Evolutionary conservation across 2,797 vertebrate genomes (phyloP).

Genomic region (Oceanodroma leucorhoa): DNA sequence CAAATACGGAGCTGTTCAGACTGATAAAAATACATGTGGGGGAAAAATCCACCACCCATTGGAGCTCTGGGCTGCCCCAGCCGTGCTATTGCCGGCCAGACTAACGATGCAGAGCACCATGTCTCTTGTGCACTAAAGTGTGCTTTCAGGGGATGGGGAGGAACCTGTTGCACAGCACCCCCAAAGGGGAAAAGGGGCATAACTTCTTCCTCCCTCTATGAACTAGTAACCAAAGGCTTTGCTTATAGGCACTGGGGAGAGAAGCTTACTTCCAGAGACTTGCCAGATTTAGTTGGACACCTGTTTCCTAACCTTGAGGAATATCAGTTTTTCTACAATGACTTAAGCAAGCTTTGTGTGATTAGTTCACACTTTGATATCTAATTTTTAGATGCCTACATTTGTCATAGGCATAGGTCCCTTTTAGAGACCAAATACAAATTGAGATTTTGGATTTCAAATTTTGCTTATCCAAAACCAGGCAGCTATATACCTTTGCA

Average conservation of each 20-base stretch:
- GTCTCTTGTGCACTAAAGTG: neutral
- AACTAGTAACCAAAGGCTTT: neutral
- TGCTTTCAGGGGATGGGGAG: rapidly evolving
- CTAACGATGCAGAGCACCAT: rapidly evolving
- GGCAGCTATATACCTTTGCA: neutral
- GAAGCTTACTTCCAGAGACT: neutral
- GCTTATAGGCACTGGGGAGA: neutral
- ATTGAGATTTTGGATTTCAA: neutral
- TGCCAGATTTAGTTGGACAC: neutral
- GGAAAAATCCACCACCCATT: neutral
- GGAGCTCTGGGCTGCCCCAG: neutral
- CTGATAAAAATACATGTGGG: neutral
- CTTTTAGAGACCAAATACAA: neutral
- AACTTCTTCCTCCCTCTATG: neutral
- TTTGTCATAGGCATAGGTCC: neutral
- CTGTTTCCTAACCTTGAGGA: neutral
- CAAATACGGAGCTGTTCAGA: neutral
- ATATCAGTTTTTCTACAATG: neutral
- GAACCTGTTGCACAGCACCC: neutral
- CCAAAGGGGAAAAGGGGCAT: neutral
- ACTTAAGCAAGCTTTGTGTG: neutral
- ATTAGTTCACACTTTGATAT: neutral
- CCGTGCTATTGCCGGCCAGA: rapidly evolving
- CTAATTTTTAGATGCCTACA: neutral
- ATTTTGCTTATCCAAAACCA: neutral